Evolutionary conservation across 2,888 invertebrate species (phyloP).

Genomic region (Tachystola acroxantha): DNA sequence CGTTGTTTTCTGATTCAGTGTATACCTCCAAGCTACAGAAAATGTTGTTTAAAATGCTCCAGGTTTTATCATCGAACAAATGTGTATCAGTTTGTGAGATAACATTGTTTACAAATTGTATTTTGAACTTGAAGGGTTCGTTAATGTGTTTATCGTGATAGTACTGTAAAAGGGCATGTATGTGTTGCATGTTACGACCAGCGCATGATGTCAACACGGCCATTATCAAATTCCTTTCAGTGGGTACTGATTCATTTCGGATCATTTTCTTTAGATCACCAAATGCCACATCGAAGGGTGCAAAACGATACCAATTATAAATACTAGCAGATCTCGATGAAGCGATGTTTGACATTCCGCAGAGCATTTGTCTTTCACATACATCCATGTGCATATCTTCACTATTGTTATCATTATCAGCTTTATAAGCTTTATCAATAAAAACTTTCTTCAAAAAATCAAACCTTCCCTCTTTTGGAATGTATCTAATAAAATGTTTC

Average conservation of each 20-base stretch:
- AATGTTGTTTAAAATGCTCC: slow-evolving; percentile 47
- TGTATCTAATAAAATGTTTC: slow-evolving; percentile 36
- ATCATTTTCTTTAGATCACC: slow-evolving; percentile 26
- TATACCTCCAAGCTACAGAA: slow-evolving; percentile 58
- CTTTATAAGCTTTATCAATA: slow-evolving; percentile 29
- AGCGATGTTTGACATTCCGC: background rate
- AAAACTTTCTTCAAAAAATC: slow-evolving; percentile 42
- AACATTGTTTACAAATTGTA: slow-evolving; percentile 19
- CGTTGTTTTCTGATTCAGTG: slow-evolving; percentile 39
- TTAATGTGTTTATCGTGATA: slow-evolving; percentile 52
- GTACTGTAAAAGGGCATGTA: slow-evolving; percentile 38
- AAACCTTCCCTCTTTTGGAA: slow-evolving; percentile 40
- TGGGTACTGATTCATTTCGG: slow-evolving; percentile 36
- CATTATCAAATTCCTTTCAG: slow-evolving; percentile 39
- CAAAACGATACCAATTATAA: slow-evolving; percentile 18
- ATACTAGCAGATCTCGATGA: slow-evolving; percentile 5
- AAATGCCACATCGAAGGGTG: slow-evolving; percentile 17
- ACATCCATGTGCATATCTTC: background rate
- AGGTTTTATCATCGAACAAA: slow-evolving; percentile 34
- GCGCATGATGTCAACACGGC: slow-evolving; percentile 38
- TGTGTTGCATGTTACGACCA: slow-evolving; percentile 27
- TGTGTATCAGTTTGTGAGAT: slow-evolving; percentile 31
- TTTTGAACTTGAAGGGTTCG: slow-evolving; percentile 24
- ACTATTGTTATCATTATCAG: background rate
- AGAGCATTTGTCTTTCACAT: background rate